Evolutionary conservation across 2,113 vertebrate species (phyloP).

Genomic region (Vicugna pacos): DNA sequence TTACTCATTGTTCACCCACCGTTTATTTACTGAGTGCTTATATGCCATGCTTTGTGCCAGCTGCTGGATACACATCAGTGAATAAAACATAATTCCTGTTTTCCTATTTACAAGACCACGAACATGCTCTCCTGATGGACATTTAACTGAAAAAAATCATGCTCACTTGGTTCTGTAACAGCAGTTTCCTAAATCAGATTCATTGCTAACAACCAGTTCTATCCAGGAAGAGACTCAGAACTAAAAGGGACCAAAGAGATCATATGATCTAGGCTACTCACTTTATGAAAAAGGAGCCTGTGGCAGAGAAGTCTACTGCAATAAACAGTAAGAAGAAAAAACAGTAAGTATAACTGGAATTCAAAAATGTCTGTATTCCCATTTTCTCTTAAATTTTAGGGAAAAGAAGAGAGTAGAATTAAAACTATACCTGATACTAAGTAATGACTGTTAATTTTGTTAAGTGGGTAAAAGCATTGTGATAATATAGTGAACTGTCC

Average conservation of each 20-base stretch:
- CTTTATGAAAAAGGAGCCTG: not conserved
- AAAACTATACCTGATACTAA: not conserved
- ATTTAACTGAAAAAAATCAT: not conserved
- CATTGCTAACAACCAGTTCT: not conserved
- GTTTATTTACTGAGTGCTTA: not conserved
- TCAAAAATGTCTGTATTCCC: not conserved
- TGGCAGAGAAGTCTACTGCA: not conserved
- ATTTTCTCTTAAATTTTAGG: conserved; percentile 20
- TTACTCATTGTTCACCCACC: conserved; percentile 14
- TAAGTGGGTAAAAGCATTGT: not conserved
- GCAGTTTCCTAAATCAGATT: not conserved
- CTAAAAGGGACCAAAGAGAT: not conserved
- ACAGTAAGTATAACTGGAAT: not conserved
- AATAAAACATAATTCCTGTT: not conserved
- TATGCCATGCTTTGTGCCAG: not conserved
- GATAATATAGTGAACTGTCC: not conserved
- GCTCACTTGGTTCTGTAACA: not conserved
- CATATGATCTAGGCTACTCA: not conserved
- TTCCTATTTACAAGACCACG: conserved; percentile 13
- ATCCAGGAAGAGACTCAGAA: not conserved
- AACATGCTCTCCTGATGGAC: not conserved
- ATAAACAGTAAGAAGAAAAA: not conserved
- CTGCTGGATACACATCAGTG: not conserved
- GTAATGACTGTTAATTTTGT: not conserved
- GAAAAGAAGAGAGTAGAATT: not conserved